phyloP scores from a whole-genome alignment of 1,140 invertebrate species.

The Hylyphantes graminicola region DNA sequence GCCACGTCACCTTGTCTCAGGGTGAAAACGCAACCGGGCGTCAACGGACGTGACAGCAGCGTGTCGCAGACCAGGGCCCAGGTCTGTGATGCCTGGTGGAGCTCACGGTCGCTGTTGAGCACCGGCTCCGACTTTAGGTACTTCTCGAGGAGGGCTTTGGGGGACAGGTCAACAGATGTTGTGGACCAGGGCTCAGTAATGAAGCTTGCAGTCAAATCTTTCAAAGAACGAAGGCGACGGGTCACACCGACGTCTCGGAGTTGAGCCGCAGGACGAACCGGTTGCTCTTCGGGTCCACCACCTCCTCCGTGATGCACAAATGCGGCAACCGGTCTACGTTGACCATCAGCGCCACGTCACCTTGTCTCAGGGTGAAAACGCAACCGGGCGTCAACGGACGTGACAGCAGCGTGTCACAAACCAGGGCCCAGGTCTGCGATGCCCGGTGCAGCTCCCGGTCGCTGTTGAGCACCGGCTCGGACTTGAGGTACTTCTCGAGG shows the following conservation, averaged over 20 bases:
- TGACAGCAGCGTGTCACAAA: slow-evolving; percentile 90
- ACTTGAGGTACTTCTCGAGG: slow-evolving; percentile 85
- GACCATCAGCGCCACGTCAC: slow-evolving; percentile 91
- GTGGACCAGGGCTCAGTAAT: too few species aligned
- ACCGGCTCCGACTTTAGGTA: slow-evolving; percentile 84
- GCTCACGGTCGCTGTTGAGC: slow-evolving; percentile 67
- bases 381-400: slow-evolving; percentile 81
- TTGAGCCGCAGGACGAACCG: slow-evolving; percentile 94
- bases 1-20: slow-evolving; percentile 93
- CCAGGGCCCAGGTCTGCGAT: slow-evolving; percentile 91
- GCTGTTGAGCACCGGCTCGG: slow-evolving; percentile 77
- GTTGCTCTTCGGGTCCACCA: slow-evolving; percentile 94
- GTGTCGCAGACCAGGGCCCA: slow-evolving; percentile 95
- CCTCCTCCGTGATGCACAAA: slow-evolving; percentile 93
- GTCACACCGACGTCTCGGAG: slow-evolving; percentile 87
- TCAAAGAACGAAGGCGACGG: too few species aligned
- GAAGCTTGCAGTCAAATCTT: too few species aligned
- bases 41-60: slow-evolving; percentile 83
- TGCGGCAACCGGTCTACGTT: slow-evolving; percentile 86
- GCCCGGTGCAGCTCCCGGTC: slow-evolving; percentile 57
- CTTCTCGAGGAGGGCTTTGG: slow-evolving; percentile 90
- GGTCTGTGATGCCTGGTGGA: slow-evolving; percentile 74
- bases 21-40: slow-evolving; percentile 87
- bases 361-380: slow-evolving; percentile 90
- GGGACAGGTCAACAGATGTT: slow-evolving; percentile 75